These are phyloP conservation scores for Caretta caretta DNA, from an alignment of 2,113 vertebrate genomes.

Conservation along the genomic window DNA sequence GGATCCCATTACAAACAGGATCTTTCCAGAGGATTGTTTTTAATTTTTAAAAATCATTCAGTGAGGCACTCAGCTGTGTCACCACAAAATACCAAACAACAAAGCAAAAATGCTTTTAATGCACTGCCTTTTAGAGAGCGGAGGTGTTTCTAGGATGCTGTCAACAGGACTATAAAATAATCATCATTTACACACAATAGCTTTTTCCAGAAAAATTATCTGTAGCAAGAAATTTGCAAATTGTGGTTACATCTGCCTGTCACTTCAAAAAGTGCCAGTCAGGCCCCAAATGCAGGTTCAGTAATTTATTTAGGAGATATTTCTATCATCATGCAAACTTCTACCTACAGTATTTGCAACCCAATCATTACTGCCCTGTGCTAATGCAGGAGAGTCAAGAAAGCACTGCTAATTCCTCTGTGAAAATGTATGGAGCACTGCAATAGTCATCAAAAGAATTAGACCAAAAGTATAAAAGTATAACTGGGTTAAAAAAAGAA, in stretches of 20 bases:
- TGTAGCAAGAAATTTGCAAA: background rate
- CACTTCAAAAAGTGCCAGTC: background rate
- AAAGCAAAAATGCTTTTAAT: background rate
- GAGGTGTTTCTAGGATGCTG: background rate
- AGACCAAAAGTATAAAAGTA: background rate
- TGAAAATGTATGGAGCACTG: background rate
- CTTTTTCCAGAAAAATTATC: background rate
- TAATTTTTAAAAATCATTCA: fast-evolving
- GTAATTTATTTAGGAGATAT: background rate
- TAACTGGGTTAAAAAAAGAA: background rate
- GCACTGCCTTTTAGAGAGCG: fast-evolving
- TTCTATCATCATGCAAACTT: background rate
- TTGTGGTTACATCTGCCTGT: background rate
- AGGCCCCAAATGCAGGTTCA: background rate
- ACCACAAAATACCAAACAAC: background rate
- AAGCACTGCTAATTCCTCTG: background rate
- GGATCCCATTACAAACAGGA: background rate
- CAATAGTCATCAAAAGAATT: background rate
- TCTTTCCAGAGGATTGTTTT: fast-evolving
- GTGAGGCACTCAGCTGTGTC: background rate
- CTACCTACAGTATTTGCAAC: background rate
- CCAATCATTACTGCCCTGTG: background rate
- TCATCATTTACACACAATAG: background rate
- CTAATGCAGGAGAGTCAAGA: background rate
- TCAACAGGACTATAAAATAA: background rate